Evolutionary conservation across 1,140 invertebrate genomes (phyloP).

Genomic region (Drosophila bocki): DNA sequence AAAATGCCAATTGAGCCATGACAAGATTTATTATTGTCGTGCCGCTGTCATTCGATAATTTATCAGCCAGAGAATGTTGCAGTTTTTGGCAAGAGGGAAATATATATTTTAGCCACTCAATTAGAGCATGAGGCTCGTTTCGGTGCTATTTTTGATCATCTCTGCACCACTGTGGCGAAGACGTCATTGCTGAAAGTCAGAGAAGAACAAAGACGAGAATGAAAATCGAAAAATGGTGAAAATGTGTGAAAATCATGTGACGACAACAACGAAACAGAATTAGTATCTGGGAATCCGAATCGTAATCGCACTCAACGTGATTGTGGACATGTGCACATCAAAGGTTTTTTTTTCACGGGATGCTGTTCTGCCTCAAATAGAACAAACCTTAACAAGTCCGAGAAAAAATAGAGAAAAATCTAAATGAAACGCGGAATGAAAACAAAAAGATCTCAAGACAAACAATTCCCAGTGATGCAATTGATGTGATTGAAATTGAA

Average conservation of each 20-base stretch:
- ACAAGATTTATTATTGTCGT: slow-evolving; percentile 69
- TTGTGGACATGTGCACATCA: slow-evolving; percentile 76
- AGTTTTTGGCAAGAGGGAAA: slow-evolving; percentile 43
- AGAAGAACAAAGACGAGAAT: slow-evolving; percentile 43
- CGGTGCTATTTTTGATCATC: slow-evolving; percentile 29
- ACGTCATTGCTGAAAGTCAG: slow-evolving; percentile 63
- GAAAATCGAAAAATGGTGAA: slow-evolving; percentile 48
- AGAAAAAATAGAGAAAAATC: slow-evolving; percentile 7
- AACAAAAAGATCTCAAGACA: slow-evolving; percentile 31
- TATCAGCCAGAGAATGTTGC: slow-evolving; percentile 63
- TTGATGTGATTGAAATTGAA: slow-evolving; percentile 29
- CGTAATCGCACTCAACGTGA: slow-evolving; percentile 47
- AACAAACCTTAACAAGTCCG: slow-evolving; percentile 6
- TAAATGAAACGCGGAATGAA: slow-evolving; percentile 8
- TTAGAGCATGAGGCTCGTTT: slow-evolving; percentile 61
- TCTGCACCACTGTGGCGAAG: slow-evolving; percentile 65
- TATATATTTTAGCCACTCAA: slow-evolving; percentile 32
- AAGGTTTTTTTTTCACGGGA: slow-evolving; percentile 40
- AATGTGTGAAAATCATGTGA: slow-evolving; percentile 72
- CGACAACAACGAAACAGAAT: slow-evolving; percentile 72
- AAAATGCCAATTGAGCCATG: slow-evolving; percentile 74
- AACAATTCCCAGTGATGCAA: slow-evolving; percentile 65
- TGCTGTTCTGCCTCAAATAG: slow-evolving; percentile 66
- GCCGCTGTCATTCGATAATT: slow-evolving; percentile 64
- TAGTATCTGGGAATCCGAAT: slow-evolving; percentile 31